These are phyloP conservation scores for Amia ocellicauda DNA, from an alignment of 2,113 vertebrate species.

Conservation along the genomic window DNA sequence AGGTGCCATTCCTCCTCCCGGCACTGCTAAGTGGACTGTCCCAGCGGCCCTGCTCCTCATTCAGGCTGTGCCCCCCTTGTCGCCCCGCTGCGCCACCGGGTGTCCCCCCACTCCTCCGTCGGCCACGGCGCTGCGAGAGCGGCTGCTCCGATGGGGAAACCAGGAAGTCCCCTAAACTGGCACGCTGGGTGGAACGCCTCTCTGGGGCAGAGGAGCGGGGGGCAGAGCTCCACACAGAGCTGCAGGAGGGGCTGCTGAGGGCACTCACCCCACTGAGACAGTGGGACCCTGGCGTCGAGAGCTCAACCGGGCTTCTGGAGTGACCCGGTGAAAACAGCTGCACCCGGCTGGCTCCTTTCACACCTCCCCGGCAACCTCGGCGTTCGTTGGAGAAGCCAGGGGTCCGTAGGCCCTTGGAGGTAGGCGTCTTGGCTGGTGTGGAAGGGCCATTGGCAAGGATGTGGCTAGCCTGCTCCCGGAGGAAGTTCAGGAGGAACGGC, in stretches of 20 bases:
- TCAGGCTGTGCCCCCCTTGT: slow-evolving; percentile 51
- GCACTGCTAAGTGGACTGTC: slow-evolving; percentile 48
- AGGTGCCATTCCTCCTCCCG: slow-evolving; percentile 57
- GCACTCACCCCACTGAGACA: slow-evolving; percentile 46
- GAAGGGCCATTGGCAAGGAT: slow-evolving; percentile 85
- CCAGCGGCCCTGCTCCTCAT: slow-evolving; percentile 60
- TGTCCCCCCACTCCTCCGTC: slow-evolving; percentile 57
- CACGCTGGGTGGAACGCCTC: slow-evolving; percentile 61
- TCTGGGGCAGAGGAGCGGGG: slow-evolving; percentile 60
- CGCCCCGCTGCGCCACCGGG: slow-evolving; percentile 42
- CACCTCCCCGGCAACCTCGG: slow-evolving; percentile 35
- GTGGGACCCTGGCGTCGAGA: slow-evolving; percentile 26
- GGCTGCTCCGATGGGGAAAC: slow-evolving; percentile 56
- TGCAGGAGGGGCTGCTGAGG: slow-evolving; percentile 68
- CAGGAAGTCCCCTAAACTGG: slow-evolving; percentile 76
- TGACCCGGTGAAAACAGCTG: slow-evolving; percentile 79
- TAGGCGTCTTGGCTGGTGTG: slow-evolving; percentile 86
- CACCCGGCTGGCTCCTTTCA: slow-evolving; percentile 62
- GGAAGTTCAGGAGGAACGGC: slow-evolving; percentile 89
- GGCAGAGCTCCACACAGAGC: slow-evolving; percentile 52
- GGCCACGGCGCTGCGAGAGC: slow-evolving; percentile 54
- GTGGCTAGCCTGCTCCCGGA: slow-evolving; percentile 88
- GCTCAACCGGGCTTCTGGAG: slow-evolving; percentile 36
- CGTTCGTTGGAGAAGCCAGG: slow-evolving; percentile 48
- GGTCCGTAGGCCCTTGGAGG: slow-evolving; percentile 55